These are phyloP conservation scores for Celastrina argiolus DNA, from an alignment of 2,888 invertebrate genomes.

Conservation along the genomic window DNA sequence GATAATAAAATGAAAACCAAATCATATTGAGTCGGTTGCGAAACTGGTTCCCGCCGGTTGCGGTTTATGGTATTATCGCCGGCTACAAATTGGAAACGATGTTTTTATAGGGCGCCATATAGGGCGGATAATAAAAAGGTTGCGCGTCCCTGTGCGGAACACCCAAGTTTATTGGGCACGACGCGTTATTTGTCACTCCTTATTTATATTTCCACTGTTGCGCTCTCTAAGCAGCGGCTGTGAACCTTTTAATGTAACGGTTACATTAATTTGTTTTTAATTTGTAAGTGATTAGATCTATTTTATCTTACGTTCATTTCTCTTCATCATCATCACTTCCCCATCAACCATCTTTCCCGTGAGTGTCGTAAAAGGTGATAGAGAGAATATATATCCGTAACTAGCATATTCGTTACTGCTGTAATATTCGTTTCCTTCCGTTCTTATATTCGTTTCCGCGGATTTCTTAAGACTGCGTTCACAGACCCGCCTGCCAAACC, in stretches of 20 bases:
- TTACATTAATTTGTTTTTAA: neutral
- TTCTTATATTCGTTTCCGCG: too few species aligned
- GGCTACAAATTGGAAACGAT: conserved; percentile 25
- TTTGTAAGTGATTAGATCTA: too few species aligned
- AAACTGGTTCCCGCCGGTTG: neutral
- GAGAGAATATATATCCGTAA: too few species aligned
- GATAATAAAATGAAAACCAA: too few species aligned
- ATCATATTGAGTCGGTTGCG: neutral
- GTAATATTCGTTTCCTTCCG: too few species aligned
- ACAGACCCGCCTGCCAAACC: too few species aligned
- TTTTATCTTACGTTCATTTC: too few species aligned
- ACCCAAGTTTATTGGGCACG: conserved; percentile 25
- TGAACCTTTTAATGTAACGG: neutral
- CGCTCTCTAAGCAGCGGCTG: neutral
- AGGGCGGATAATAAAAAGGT: conserved; percentile 18
- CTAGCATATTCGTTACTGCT: too few species aligned
- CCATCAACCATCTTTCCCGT: too few species aligned
- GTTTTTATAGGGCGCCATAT: conserved; percentile 25
- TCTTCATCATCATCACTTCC: too few species aligned
- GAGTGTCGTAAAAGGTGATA: too few species aligned
- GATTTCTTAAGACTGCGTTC: too few species aligned
- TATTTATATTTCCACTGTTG: conserved; percentile 20
- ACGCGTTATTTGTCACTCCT: conserved; percentile 22
- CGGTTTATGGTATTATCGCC: conserved; percentile 17
- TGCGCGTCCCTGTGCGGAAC: conserved; percentile 12